phyloP scores from a whole-genome alignment of 2,113 vertebrate genomes.

The Corythoichthys haematopterus region DNA sequence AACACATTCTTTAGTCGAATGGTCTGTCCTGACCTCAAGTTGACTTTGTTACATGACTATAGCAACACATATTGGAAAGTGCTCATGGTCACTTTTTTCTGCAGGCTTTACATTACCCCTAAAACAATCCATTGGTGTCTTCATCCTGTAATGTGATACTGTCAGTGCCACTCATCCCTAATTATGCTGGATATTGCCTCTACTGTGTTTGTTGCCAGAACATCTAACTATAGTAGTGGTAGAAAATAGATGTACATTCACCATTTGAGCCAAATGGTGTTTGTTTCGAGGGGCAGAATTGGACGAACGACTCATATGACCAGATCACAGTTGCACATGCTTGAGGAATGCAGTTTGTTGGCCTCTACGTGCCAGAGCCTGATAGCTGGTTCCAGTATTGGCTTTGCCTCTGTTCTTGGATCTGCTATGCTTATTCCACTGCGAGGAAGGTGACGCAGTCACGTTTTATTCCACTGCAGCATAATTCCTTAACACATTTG shows the following conservation, averaged over 20 bases:
- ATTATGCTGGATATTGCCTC: slow-evolving; percentile 10
- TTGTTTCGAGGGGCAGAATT: slow-evolving; percentile 17
- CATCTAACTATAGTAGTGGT: slow-evolving; percentile 11
- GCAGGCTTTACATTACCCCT: slow-evolving; percentile 25
- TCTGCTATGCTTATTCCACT: slow-evolving; percentile 34
- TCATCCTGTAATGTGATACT: slow-evolving; percentile 24
- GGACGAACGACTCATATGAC: slow-evolving; percentile 30
- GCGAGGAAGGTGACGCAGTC: slow-evolving; percentile 10
- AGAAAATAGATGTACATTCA: neutral
- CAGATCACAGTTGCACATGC: slow-evolving; percentile 41
- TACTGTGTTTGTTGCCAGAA: slow-evolving; percentile 6
- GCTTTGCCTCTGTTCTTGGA: slow-evolving; percentile 31
- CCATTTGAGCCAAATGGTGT: slow-evolving; percentile 12
- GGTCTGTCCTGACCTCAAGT: slow-evolving; percentile 15
- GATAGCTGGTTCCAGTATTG: slow-evolving; percentile 36
- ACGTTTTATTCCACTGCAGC: slow-evolving; percentile 5
- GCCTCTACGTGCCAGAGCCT: slow-evolving; percentile 30
- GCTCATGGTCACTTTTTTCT: slow-evolving; percentile 1
- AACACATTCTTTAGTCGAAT: slow-evolving; percentile 44
- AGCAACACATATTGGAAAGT: slow-evolving; percentile 7
- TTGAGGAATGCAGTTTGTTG: slow-evolving; percentile 30
- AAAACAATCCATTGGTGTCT: slow-evolving; percentile 14
- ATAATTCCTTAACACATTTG: neutral
- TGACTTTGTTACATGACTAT: slow-evolving; percentile 17
- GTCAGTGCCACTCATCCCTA: slow-evolving; percentile 15